Evolutionary conservation across 1,140 invertebrate genomes (phyloP).

Genomic region (Aphelenchoides avenae): DNA sequence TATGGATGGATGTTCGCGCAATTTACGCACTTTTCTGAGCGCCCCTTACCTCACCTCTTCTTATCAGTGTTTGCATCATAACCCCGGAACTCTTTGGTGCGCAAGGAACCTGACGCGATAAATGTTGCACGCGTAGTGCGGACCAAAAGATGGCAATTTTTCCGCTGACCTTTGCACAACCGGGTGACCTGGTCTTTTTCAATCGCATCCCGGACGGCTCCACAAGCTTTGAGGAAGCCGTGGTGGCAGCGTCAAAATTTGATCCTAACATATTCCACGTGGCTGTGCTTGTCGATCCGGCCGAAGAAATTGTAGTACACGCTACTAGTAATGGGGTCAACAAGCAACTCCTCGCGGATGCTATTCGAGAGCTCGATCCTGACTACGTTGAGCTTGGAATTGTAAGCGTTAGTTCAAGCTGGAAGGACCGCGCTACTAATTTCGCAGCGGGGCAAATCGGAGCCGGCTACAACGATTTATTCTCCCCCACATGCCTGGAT

Average conservation of each 20-base stretch:
- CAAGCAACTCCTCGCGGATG: neutral
- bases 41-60: too few species aligned
- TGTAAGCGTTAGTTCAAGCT: neutral
- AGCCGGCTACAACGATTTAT: slow-evolving; percentile 61
- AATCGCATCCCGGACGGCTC: too few species aligned
- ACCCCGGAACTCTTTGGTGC: too few species aligned
- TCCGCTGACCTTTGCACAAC: too few species aligned
- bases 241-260: neutral
- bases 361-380: neutral
- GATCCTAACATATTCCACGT: slow-evolving; percentile 6
- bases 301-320: slow-evolving; percentile 4
- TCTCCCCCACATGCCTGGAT: slow-evolving; percentile 53
- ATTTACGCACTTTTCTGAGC: too few species aligned
- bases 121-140: too few species aligned
- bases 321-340: slow-evolving; percentile 4
- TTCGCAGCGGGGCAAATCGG: slow-evolving; percentile 23
- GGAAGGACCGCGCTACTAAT: slow-evolving; percentile 5
- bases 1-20: too few species aligned
- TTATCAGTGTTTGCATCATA: too few species aligned
- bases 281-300: slow-evolving; percentile 1
- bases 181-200: too few species aligned
- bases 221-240: too few species aligned
- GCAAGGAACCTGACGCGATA: too few species aligned
- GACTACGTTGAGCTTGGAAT: slow-evolving; percentile 6
- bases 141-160: too few species aligned